Percentiles rank a stretch among this genome's conserved stretches.
These are phyloP conservation scores for Tetranychus piercei DNA, from an alignment of 2,888 invertebrate genomes.

Conservation along the genomic window DNA sequence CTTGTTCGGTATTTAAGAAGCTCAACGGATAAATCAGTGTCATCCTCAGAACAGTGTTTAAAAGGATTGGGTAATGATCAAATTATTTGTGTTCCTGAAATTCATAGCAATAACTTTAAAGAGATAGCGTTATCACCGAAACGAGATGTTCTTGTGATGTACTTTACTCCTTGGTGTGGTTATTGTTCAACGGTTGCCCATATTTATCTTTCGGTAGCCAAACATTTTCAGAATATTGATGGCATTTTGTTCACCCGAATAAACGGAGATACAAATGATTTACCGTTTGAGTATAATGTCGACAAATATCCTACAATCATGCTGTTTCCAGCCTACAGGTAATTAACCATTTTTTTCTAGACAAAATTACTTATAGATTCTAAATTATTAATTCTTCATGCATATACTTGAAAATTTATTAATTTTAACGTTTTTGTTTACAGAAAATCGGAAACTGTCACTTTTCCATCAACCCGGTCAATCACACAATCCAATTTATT, in stretches of 20 bases:
- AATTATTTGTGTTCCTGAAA: conserved; percentile 43
- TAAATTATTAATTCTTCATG: too few relatives aligned
- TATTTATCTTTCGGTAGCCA: conserved; percentile 47
- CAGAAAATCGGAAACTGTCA: conserved; percentile 50
- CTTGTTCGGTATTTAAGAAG: conserved; percentile 35
- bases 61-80: conserved; percentile 25
- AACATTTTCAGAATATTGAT: conserved; percentile 38
- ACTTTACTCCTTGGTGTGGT: conserved; percentile 57
- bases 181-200: conserved; percentile 53
- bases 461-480: conserved; percentile 46
- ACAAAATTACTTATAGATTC: too few relatives aligned
- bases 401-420: neutral
- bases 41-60: conserved; percentile 22
- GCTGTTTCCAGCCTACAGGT: conserved; percentile 52
- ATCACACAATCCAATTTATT: conserved; percentile 48
- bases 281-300: conserved; percentile 69
- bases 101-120: conserved; percentile 47
- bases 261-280: conserved; percentile 62
- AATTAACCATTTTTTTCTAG: conserved; percentile 17
- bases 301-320: conserved; percentile 57
- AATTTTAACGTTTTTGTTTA: conserved; percentile 23
- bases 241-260: conserved; percentile 35
- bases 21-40: conserved; percentile 19
- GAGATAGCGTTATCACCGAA: conserved; percentile 40
- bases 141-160: conserved; percentile 52